phyloP scores from a whole-genome alignment of 2,113 vertebrate species.

The Trematocara macrostoma region DNA sequence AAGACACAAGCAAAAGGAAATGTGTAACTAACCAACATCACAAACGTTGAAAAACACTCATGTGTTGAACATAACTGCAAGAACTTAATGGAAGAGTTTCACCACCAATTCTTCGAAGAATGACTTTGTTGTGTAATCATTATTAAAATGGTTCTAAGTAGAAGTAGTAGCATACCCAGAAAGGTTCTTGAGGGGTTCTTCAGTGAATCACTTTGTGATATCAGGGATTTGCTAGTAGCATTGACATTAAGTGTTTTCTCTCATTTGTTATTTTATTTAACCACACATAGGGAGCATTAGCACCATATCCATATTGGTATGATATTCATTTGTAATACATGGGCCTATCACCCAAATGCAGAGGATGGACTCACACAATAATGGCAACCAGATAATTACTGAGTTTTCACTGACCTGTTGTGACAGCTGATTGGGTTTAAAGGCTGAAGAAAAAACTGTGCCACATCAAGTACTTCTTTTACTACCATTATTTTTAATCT shows the following conservation, averaged over 20 bases:
- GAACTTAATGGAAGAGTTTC: not conserved
- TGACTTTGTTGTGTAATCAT: not conserved
- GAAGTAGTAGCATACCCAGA: not conserved
- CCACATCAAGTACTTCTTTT: not conserved
- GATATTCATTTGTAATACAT: not conserved
- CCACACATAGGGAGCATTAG: not conserved
- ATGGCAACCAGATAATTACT: constrained; percentile 77
- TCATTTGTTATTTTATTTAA: not conserved
- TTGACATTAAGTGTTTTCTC: not conserved
- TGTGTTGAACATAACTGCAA: not conserved
- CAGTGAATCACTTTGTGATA: not conserved
- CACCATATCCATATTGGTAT: not conserved
- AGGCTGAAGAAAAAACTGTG: not conserved
- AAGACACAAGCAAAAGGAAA: constrained; percentile 23
- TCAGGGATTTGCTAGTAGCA: not conserved
- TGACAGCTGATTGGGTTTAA: not conserved
- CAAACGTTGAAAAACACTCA: not conserved
- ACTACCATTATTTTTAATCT: not conserved
- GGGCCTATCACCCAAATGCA: not conserved
- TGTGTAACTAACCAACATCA: not conserved
- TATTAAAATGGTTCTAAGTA: not conserved
- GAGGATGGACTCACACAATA: constrained; percentile 41
- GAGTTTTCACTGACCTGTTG: not conserved
- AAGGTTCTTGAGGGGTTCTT: not conserved
- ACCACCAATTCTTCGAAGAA: not conserved